Evolutionary conservation across 2,113 vertebrate genomes (phyloP), one percentile per base, ranked within the genome.

Genomic region (Apteryx mantelli): DNA sequence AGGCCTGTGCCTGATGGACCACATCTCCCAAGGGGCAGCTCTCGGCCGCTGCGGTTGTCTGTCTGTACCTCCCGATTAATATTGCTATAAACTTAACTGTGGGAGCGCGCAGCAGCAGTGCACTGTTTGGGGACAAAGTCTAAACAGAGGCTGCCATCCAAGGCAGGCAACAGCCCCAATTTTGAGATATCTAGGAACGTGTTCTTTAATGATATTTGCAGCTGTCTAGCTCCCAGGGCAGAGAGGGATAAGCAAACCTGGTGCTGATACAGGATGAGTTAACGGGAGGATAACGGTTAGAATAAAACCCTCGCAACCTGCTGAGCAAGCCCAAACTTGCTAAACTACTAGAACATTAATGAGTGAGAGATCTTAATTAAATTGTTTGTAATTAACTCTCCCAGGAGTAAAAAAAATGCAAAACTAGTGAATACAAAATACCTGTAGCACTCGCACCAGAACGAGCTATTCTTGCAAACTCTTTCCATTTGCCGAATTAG

Each of bases 351-450:
- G 92, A 96, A 97, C 97, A 97, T 96, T 94, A 97, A 95, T 96
- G 98, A 97, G 97, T 88, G 96, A 93, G 96, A 97, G 89, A 96
- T 97, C 96, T 97, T 98, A 98, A 98, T 98, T 97, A 97, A 97
- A 97, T 97, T 88, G 95, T 96, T 96, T 79, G 97, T 70, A 98
- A 98, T 98, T 97, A 97, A 89, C 90, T 97, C 94, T 97, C 90
- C 96, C 85, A 86, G 91, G 95, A 97, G 95, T 94, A 74, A 92
- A 92, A 94, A 75, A 61, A 28, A 91, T 90, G 71, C 90, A 83
- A 96, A 97, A 98, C 88, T 90, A 87, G 86, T 2, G 7, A 88
- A 74, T 90, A 94, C 64, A 82, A 89, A 97, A 93, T 95, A 97
- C 95, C 94, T 97, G 95, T 95, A 76, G 91, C 55, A 42, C 48